Evolutionary conservation across 2,797 vertebrate species (phyloP), one percentile per base, ranked within the genome.

Genomic region (Lepidocolaptes lacrymiger): DNA sequence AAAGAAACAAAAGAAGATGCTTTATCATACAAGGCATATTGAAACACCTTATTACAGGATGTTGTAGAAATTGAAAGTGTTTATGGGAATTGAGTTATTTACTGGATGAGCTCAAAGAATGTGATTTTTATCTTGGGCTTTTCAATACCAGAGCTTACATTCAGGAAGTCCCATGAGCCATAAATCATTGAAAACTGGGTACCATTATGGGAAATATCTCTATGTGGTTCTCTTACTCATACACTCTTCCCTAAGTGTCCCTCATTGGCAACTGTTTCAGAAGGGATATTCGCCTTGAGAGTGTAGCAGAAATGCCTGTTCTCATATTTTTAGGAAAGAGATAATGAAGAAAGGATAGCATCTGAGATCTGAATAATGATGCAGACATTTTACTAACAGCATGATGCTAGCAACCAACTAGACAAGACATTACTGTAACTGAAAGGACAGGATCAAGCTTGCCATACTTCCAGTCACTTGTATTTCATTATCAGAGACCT

Each of bases 161-260:
- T 89, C 46, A 55, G 74, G 36, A 91, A 58, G 51, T 69, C 39
- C 30, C 52, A 69, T 37, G 55, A 86, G 51, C 20, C 81, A 58
- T 58, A 84, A 81, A 66, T 58, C 24, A 12, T 7, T 73, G 63
- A 64, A 84, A 90, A 69, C n/a, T 13, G n/a, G 49, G 62, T 62
- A 61, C 46, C 14, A 18, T 72, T 78, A 43, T 39, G 46, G 49
- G 49, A 77, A 78, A 18, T 84, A 30, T 23, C 34, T n/a, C 27
- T 84, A 3, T 15, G 12, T 44, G 48, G 46, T 89, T 7, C 0
- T 73, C 26, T 69, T 54, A 55, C 30, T 79, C 3, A 2, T 36
- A 48, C 0, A 0, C 20, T 51, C 46, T 75, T 88, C 48, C 28
- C 1, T 10, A 59, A n/a, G 23, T 58, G 49, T 32, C 22, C 39